phyloP scores from a whole-genome alignment of 2,888 invertebrate species.

The Platycheirus rosarum region DNA sequence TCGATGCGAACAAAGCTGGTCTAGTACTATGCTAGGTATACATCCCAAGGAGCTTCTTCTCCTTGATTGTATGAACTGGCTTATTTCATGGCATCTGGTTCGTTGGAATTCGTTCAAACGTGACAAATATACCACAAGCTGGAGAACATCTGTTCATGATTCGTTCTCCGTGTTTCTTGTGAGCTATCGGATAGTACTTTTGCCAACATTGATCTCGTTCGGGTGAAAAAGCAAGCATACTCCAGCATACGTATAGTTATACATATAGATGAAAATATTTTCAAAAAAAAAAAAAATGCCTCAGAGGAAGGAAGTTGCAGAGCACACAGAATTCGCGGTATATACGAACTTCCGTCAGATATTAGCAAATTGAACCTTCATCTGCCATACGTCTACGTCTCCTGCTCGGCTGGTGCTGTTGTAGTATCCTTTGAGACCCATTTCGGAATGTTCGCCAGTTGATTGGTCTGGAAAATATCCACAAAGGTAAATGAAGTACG shows the following conservation, averaged over 20 bases:
- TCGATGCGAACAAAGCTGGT: conserved; percentile 56
- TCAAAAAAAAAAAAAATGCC: conserved; percentile 20
- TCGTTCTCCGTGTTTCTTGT: conserved; percentile 53
- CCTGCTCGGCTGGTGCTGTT: too few species aligned
- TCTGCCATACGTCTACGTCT: neutral
- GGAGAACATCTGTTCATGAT: conserved; percentile 71
- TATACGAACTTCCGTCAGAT: conserved; percentile 45
- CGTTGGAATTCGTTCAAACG: conserved; percentile 72
- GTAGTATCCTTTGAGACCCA: conserved; percentile 46
- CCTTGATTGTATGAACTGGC: conserved; percentile 53
- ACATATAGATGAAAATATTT: conserved; percentile 23
- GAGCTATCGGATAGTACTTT: conserved; percentile 51
- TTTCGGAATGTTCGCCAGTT: conserved; percentile 36
- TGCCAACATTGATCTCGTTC: conserved; percentile 46
- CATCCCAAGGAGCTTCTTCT: conserved; percentile 45
- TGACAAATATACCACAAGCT: conserved; percentile 73
- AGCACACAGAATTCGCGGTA: conserved; percentile 44
- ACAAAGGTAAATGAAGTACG: conserved; percentile 53
- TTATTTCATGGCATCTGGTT: conserved; percentile 72
- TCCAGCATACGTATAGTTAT: neutral
- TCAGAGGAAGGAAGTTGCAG: conserved; percentile 39
- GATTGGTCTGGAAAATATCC: conserved; percentile 55
- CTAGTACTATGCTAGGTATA: too few species aligned
- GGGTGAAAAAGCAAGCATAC: conserved; percentile 30
- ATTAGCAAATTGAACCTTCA: conserved; percentile 20